Percentiles rank a stretch among this genome's conserved stretches.
phyloP scores from a whole-genome alignment of 2,113 vertebrate genomes.

The Podiceps cristatus region DNA sequence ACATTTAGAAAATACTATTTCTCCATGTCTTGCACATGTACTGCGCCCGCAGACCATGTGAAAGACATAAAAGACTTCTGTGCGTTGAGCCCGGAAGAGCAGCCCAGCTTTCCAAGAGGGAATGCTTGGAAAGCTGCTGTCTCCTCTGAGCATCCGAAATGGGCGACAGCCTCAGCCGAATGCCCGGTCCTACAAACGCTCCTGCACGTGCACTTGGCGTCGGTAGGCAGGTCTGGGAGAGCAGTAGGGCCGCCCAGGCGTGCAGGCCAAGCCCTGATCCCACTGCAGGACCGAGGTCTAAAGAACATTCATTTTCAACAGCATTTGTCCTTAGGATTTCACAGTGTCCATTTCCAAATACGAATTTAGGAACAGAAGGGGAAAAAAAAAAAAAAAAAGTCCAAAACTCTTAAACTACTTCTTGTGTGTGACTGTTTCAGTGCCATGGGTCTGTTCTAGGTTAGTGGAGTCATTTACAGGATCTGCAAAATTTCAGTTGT shows the following conservation, averaged over 20 bases:
- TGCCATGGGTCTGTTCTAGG: conserved; percentile 2
- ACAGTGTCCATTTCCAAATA: neutral
- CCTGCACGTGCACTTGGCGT: neutral
- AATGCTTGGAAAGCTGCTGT: neutral
- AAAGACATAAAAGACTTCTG: neutral
- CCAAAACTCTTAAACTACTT: neutral
- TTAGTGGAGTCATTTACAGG: conserved; percentile 7
- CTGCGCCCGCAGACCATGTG: neutral
- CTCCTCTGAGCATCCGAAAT: neutral
- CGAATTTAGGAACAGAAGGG: neutral
- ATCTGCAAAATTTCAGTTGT: conserved; percentile 22
- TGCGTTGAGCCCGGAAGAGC: neutral
- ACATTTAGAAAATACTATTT: neutral
- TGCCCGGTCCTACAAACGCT: neutral
- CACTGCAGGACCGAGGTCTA: neutral
- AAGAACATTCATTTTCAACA: neutral
- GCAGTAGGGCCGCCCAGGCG: neutral
- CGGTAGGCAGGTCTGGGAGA: neutral
- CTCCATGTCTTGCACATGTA: neutral
- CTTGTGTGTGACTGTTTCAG: neutral
- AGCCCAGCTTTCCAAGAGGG: neutral
- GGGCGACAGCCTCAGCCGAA: neutral
- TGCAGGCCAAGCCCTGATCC: neutral
- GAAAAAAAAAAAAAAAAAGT: neutral
- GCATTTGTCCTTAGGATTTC: neutral